Conservation (phyloP, 2,113 vertebrate species). For the Zosterops borbonicus region DNA sequence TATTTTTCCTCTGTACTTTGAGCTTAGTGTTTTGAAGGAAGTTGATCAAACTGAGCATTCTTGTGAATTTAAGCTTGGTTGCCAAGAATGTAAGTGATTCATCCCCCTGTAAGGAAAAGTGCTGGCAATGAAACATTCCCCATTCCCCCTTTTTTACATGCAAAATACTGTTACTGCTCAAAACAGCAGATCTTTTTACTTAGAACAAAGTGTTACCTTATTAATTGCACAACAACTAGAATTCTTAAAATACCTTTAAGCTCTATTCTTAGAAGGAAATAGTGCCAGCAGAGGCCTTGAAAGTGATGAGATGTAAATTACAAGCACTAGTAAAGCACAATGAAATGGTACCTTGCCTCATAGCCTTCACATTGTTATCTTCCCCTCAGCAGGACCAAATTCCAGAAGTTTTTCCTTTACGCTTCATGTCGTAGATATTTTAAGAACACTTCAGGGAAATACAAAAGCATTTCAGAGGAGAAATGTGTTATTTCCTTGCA, state of each 20-base stretch:
- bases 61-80: slow-evolving; percentile 50
- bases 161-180: slow-evolving; percentile 43
- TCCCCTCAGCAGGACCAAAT: neutral
- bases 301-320: neutral
- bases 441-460: neutral
- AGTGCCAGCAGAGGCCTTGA: slow-evolving; percentile 23
- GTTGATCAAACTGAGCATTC: slow-evolving; percentile 66
- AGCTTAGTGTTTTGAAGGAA: slow-evolving; percentile 62
- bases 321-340: neutral
- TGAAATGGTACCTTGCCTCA: neutral
- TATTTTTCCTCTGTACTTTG: slow-evolving; percentile 5
- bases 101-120: slow-evolving; percentile 46
- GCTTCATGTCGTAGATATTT: neutral
- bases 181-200: slow-evolving; percentile 49
- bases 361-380: slow-evolving; percentile 8
- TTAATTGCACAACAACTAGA: slow-evolving; percentile 37
- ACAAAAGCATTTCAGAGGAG: neutral
- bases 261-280: slow-evolving; percentile 52
- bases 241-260: slow-evolving; percentile 57
- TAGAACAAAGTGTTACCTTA: slow-evolving; percentile 25
- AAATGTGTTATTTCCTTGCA: neutral
- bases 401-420: neutral
- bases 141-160: slow-evolving; percentile 25
- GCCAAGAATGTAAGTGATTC: slow-evolving; percentile 73
- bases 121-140: slow-evolving; percentile 39